Evolutionary conservation across 2,888 invertebrate genomes (phyloP), one percentile per base, ranked within the genome.

Genomic region (Pammene fasciana): DNA sequence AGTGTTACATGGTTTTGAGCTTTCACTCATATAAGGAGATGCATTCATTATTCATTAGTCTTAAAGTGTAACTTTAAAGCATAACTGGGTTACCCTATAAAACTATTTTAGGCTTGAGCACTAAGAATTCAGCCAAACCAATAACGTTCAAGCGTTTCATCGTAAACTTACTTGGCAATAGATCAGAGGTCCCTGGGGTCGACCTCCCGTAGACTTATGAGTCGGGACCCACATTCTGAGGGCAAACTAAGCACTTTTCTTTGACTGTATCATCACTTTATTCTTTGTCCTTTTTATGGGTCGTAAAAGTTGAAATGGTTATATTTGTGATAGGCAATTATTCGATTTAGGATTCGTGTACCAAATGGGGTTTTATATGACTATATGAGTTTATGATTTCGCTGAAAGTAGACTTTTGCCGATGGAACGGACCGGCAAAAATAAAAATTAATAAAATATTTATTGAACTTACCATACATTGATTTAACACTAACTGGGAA

Each of bases 231-330:
- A 64, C 72, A 59, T 67, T 72, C 71, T 71, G 70, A 73, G 74
- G 71, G 74, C 73, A 71, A 74, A 76, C 75, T 76, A 76, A 78
- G 75, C 76, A 75, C 76, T 75, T 73, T 76, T 76, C 73, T 74
- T 74, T 75, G 74, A 77, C 78, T 78, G 76, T 78, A 78, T 77
- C 73, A 77, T 73, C 74, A 70, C 72, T 72, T 73, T 75, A 73
- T 73, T 72, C 73, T 72, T 71, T 68, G 70, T 70, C 72, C 71
- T 70, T 57, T 72, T 73, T 64, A 67, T 70, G 68, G 68, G 18
- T 45, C 64, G 59, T 65, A 59, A 65, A 68, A 59, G 38, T 65
- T 57, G 11, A 18, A 46, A 43, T 50, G 46, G 8, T 61, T 48
- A 56, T 68, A 64, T 65, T 65, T 68, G 64, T 52, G 45, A 52